phyloP scores from a whole-genome alignment of 2,113 vertebrate species.

The Numida meleagris region DNA sequence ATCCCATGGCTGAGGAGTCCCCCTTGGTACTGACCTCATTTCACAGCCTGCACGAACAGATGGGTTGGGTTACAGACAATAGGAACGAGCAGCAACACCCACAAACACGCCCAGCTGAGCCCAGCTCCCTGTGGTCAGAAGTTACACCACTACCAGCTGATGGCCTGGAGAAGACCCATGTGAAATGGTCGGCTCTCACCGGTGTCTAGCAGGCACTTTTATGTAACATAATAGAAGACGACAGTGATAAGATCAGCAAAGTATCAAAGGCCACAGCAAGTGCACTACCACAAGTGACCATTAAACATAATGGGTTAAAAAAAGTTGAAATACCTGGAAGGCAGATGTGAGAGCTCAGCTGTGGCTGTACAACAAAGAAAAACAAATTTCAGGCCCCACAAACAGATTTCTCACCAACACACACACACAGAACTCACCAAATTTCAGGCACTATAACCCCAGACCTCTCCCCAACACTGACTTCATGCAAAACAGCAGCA shows the following conservation, averaged over 20 bases:
- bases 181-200: not conserved
- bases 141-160: not conserved
- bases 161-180: not conserved
- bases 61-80: accelerated
- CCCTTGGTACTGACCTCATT: not conserved
- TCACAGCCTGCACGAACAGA: not conserved
- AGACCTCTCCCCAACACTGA: not conserved
- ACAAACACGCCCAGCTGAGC: not conserved
- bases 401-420: not conserved
- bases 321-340: not conserved
- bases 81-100: not conserved
- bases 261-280: not conserved
- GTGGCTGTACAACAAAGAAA: too few relatives aligned
- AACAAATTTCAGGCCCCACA: not conserved
- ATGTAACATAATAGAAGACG: accelerated
- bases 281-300: accelerated
- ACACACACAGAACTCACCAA: not conserved
- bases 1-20: not conserved
- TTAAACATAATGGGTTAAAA: accelerated
- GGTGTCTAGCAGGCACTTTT: not conserved
- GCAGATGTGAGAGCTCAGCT: accelerated
- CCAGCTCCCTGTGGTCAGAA: accelerated
- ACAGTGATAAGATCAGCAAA: not conserved
- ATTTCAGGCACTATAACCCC: not conserved
- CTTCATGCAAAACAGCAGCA: not conserved